A percentile compares a stretch with the other conserved stretches of the same genome.
phyloP scores from a whole-genome alignment of 2,797 vertebrate genomes.

The Nannoperca australis region DNA sequence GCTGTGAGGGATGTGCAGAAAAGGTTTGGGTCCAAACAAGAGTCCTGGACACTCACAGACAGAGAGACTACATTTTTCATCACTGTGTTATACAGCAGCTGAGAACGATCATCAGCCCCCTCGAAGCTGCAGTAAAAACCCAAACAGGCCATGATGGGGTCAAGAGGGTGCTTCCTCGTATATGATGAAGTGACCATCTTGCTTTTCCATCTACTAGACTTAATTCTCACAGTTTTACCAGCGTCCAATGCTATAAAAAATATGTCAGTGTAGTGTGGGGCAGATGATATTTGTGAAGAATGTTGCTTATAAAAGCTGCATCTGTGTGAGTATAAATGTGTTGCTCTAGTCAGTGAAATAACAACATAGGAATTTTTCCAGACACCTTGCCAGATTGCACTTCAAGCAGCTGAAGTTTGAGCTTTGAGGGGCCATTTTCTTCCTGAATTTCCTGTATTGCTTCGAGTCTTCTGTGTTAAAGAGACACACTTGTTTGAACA shows the following conservation, averaged over 20 bases:
- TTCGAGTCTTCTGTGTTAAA: neutral
- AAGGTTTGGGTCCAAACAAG: conserved; percentile 31
- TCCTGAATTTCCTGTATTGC: conserved; percentile 13
- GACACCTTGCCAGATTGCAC: conserved; percentile 41
- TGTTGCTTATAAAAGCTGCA: conserved; percentile 32
- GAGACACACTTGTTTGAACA: conserved; percentile 10
- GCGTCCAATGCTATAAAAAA: neutral
- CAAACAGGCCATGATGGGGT: conserved; percentile 47
- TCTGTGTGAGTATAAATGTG: conserved; percentile 35
- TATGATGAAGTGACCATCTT: conserved; percentile 13
- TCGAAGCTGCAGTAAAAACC: neutral
- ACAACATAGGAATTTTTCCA: conserved; percentile 42
- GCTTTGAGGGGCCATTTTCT: conserved; percentile 19
- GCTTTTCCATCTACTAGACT: conserved; percentile 2
- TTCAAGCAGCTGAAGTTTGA: conserved; percentile 27
- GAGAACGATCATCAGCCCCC: conserved; percentile 52
- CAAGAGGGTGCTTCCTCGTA: conserved; percentile 63
- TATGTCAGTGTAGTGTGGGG: conserved; percentile 6
- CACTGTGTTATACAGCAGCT: conserved; percentile 56
- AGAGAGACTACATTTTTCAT: conserved; percentile 53
- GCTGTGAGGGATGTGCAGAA: conserved; percentile 40
- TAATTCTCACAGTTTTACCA: conserved; percentile 6
- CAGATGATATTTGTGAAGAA: neutral
- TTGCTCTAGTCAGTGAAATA: conserved; percentile 47
- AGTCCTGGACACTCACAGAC: conserved; percentile 27